Base-by-base conservation (phyloP, 1,140 invertebrate species). In the Drosophila jambulina region DNA sequence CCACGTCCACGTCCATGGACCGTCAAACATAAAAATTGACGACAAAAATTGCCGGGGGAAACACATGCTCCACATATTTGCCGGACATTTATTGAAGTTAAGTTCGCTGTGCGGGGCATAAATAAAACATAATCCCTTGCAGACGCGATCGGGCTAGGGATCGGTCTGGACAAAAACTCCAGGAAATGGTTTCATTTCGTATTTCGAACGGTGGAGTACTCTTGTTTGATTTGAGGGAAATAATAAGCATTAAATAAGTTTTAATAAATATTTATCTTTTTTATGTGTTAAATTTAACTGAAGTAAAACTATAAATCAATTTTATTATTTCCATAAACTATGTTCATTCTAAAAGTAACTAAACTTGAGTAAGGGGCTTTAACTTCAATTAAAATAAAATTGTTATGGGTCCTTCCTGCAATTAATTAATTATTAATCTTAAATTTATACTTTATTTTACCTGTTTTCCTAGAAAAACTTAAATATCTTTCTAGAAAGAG, bases 41-140 rank as follows among this genome's bases (percentile, higher is more conserved):
- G 91, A 91, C 91, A 85, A 87, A 91, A 91, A 91, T 92, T 88
- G 90, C 77, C 76, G 82, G 82, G 82, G 84, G 91, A 74, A 92
- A 92, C 91, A 92, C 91, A 92, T 92, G 91, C 91, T 92, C 91
- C 91, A 92, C 91, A 92, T 92, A 92, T 91, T 92, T 92, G 91
- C 85, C 80, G 88, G 91, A 92, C 91, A 92, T 92, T 92, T 92
- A 92, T 92, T 92, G 91, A 90, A 92, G 91, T 91, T 92, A 92
- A 92, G 88, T 92, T 92, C 80, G 82, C 80, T 80, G 74, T 76
- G 78, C 67, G 80, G 78, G 72, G 78, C 91, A 92, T 92, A 92
- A 92, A 92, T 92, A 92, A 92, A 92, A 92, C 91, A 92, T 92
- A 92, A 91, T 92, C 82, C 86, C 80, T 90, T 75, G 59, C 78